A percentile compares a stretch with the other conserved stretches of the same genome.
Evolutionary conservation across 2,888 invertebrate species (phyloP).

Genomic region (Tachystola acroxantha): DNA sequence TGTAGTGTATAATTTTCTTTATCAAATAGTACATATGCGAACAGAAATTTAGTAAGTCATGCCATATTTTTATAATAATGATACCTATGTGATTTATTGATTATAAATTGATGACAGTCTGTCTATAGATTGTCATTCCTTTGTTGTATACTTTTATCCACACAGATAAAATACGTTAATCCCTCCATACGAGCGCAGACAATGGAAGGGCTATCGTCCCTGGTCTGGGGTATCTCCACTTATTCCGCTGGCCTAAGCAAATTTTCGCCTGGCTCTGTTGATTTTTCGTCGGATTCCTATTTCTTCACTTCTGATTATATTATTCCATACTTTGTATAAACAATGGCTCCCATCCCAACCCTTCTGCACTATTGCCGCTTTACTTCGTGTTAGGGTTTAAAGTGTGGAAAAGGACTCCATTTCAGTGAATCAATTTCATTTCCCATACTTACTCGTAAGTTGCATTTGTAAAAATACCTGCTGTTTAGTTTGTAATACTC

Average conservation of each 20-base stretch:
- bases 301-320: slow-evolving; percentile 78
- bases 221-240: slow-evolving; percentile 52
- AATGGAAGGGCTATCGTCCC: slow-evolving; percentile 43
- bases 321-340: slow-evolving; percentile 76
- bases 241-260: slow-evolving; percentile 78
- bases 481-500: too few relatives aligned
- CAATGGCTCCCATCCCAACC: slow-evolving; percentile 64
- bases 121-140: too few relatives aligned
- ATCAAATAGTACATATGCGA: too few relatives aligned
- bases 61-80: too few relatives aligned
- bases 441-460: too few relatives aligned
- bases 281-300: slow-evolving; percentile 74
- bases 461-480: too few relatives aligned
- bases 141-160: too few relatives aligned
- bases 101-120: too few relatives aligned
- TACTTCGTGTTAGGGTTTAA: slow-evolving; percentile 30
- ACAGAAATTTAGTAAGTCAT: too few relatives aligned
- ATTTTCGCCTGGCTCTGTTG: slow-evolving; percentile 71
- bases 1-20: too few relatives aligned
- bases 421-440: too few relatives aligned
- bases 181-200: slow-evolving; percentile 43
- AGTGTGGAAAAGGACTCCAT: slow-evolving; percentile 37
- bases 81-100: too few relatives aligned
- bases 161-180: slow-evolving; percentile 23
- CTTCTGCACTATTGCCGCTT: slow-evolving; percentile 70